A percentile compares a stretch with the other conserved stretches of the same genome.
Evolutionary conservation across 2,888 invertebrate species (phyloP).

Genomic region (Hypomecis atomaria): DNA sequence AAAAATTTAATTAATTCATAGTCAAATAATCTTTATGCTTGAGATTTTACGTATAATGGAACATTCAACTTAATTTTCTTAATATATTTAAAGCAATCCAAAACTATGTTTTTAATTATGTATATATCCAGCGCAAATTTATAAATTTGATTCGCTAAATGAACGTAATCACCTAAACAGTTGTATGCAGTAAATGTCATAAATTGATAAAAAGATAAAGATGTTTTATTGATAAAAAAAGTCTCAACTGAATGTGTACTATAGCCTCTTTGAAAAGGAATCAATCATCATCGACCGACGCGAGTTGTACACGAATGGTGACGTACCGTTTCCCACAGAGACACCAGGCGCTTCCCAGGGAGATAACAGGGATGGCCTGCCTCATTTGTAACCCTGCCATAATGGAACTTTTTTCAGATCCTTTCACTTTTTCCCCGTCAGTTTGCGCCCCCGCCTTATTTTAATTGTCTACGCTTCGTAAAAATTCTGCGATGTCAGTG

Average conservation of each 20-base stretch:
- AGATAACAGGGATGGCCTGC: constrained; percentile 65
- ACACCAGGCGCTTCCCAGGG: constrained; percentile 59
- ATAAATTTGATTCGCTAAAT: too few species aligned
- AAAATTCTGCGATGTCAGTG: constrained; percentile 39
- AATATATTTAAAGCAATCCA: too few species aligned
- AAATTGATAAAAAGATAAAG: too few species aligned
- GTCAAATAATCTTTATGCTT: too few species aligned
- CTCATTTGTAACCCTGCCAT: constrained; percentile 76
- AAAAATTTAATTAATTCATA: too few species aligned
- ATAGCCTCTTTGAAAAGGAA: constrained; percentile 8
- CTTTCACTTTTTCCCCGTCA: constrained; percentile 73
- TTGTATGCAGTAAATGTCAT: too few species aligned
- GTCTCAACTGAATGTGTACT: background rate
- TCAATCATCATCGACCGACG: constrained; percentile 23
- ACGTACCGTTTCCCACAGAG: constrained; percentile 35
- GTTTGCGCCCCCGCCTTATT: constrained; percentile 67
- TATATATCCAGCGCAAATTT: too few species aligned
- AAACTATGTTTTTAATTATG: too few species aligned
- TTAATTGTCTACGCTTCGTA: constrained; percentile 73
- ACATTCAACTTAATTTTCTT: too few species aligned
- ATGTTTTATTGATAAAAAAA: too few species aligned
- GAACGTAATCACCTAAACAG: too few species aligned
- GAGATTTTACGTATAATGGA: too few species aligned
- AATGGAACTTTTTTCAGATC: constrained; percentile 77
- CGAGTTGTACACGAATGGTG: constrained; percentile 33